Percentiles rank a stretch among this genome's conserved stretches.
Conservation (phyloP, 2,888 invertebrate genomes). For the Leptopterna dolabrata region DNA sequence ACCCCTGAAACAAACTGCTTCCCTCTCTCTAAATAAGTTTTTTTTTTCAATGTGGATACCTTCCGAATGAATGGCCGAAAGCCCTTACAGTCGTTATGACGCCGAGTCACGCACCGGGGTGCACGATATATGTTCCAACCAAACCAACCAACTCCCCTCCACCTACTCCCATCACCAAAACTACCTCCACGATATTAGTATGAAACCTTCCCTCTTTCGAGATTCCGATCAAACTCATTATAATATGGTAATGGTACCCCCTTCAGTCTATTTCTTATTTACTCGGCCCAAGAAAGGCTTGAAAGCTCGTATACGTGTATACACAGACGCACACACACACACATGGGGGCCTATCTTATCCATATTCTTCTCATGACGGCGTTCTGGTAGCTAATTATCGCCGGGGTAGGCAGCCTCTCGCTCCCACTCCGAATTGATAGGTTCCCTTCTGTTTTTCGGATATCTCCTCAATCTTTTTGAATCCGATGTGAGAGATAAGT, state of each 20-base stretch:
- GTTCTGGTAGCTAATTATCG: constrained; percentile 53
- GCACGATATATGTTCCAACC: neutral
- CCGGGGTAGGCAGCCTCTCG: neutral
- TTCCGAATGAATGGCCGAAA: constrained; percentile 44
- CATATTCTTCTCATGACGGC: constrained; percentile 41
- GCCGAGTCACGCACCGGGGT: constrained; percentile 47
- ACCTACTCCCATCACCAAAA: neutral
- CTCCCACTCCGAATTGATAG: constrained; percentile 45
- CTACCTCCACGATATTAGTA: constrained; percentile 27
- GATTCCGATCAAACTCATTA: constrained; percentile 56
- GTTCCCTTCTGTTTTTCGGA: constrained; percentile 51
- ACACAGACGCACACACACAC: neutral
- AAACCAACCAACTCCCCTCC: neutral
- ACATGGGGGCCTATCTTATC: neutral
- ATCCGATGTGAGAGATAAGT: constrained; percentile 12
- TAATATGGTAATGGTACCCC: constrained; percentile 55
- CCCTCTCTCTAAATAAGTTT: constrained; percentile 20
- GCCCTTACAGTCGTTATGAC: constrained; percentile 40
- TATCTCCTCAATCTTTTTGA: constrained; percentile 1
- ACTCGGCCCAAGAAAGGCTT: constrained; percentile 10
- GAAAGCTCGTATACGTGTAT: neutral
- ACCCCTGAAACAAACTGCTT: constrained; percentile 50
- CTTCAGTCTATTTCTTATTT: constrained; percentile 55
- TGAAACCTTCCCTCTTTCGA: constrained; percentile 35
- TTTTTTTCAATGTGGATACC: constrained; percentile 44